Base-by-base conservation (phyloP, 92 coral and sea anemone species). In the Chrysogorgia sp. region DNA sequence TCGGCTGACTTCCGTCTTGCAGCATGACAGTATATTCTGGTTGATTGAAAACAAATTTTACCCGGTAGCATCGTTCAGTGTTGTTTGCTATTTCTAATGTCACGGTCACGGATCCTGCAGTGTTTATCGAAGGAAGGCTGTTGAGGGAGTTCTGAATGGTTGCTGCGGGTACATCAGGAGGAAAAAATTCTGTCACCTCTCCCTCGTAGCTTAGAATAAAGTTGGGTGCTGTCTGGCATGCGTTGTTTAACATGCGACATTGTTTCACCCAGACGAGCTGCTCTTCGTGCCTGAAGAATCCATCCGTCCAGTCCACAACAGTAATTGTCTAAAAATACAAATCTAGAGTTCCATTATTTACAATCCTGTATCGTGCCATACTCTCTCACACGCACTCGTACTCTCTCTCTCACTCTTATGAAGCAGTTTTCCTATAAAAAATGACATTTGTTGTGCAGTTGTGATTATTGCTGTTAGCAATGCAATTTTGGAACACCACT, bases 21-120 rank as follows among this genome's bases (percentile, higher is more conserved):
- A 90, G 67, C 84, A 80, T 57, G 9, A 63, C 31, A 15, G 96
- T 85, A 32, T 52, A 32, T 26, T 79, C 84, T 3, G 96, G 96
- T 23, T 78, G 41, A 56, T 63, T 69, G 63, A 85, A 85, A 67
- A 53, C 14, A 45, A 91, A 91, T 23, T 86, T 88, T 55, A 91
- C 88, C 43, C 83, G 80, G 59, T 85, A 91, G 22, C 29, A 49
- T 10, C 68, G 29, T 47, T 74, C 25, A 34, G 79, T 77, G 74
- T 70, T 69, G 14, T 34, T 19, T 5, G 74, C 45, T 3, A 43
- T 29, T 52, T 79, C 78, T 71, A 82, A 77, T 32, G 90, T 88
- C 41, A 91, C 96, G 33, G 80, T 64, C 15, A 88, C 92, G 52
- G 79, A 68, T 14, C 96, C 96, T 37, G 74, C 79, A 53, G 71